Percentiles rank a stretch among this genome's conserved stretches.
These are phyloP conservation scores for Drymonia ruficornis DNA, from an alignment of 2,888 invertebrate species.

Conservation along the genomic window DNA sequence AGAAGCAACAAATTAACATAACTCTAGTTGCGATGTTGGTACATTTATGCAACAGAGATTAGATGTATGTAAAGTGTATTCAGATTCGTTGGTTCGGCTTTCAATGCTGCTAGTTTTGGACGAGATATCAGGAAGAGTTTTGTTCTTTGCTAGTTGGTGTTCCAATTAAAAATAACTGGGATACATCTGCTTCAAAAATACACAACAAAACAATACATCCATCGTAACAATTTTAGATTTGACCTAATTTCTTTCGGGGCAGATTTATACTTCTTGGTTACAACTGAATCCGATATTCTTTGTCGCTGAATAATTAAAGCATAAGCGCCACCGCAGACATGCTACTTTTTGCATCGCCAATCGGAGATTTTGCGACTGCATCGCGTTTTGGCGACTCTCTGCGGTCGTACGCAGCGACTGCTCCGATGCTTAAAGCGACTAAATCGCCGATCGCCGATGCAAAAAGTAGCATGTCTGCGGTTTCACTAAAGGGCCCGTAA, in stretches of 20 bases:
- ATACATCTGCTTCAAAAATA: background rate
- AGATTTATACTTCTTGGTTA: background rate
- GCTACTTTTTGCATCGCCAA: too few species aligned
- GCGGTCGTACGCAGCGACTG: too few species aligned
- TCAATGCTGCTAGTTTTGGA: background rate
- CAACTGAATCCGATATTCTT: background rate
- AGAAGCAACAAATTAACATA: background rate
- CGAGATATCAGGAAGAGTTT: background rate
- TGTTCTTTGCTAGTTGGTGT: background rate
- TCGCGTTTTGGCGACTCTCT: too few species aligned
- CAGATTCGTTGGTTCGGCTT: background rate
- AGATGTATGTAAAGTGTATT: background rate
- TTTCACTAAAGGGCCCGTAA: too few species aligned
- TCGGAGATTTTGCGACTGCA: too few species aligned
- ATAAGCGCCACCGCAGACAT: too few species aligned
- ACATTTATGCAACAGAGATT: background rate
- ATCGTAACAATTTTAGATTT: background rate
- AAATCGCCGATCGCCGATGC: too few species aligned
- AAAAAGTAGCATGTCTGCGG: too few species aligned
- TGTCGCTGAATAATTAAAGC: too few species aligned
- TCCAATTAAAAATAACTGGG: background rate
- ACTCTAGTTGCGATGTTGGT: background rate
- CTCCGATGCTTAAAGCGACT: too few species aligned
- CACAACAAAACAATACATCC: background rate
- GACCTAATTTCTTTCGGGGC: background rate